These are phyloP conservation scores for Yponomeuta sedellus DNA, from an alignment of 2,888 invertebrate species.

Conservation along the genomic window DNA sequence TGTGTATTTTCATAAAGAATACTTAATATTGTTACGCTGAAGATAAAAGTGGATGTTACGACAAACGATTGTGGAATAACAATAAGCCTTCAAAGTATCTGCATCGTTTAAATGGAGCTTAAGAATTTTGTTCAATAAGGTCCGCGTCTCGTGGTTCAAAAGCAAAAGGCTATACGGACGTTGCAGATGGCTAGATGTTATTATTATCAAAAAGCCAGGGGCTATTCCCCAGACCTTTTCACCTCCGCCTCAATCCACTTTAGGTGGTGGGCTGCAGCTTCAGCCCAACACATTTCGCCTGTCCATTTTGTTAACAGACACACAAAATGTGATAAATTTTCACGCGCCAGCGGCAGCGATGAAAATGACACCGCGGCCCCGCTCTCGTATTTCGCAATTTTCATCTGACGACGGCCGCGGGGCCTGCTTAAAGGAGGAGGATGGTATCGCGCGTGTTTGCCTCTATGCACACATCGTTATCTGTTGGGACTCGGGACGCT, in stretches of 20 bases:
- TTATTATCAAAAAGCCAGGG: slow-evolving; percentile 32
- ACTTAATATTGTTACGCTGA: slow-evolving; percentile 35
- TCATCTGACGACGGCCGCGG: slow-evolving; percentile 31
- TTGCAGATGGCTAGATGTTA: slow-evolving; percentile 22
- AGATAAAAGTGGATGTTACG: slow-evolving; percentile 32
- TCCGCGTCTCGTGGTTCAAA: slow-evolving; percentile 20
- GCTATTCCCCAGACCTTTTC: slow-evolving; percentile 29
- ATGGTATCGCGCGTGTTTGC: slow-evolving; percentile 30
- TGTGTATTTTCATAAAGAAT: slow-evolving; percentile 38
- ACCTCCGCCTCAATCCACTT: slow-evolving; percentile 25
- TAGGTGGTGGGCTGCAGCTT: slow-evolving; percentile 18
- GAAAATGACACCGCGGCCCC: slow-evolving; percentile 54
- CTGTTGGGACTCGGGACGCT: slow-evolving; percentile 14
- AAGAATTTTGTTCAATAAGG: slow-evolving; percentile 13
- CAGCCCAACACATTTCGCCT: slow-evolving; percentile 28
- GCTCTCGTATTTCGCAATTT: slow-evolving; percentile 61
- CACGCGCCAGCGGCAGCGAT: slow-evolving; percentile 32
- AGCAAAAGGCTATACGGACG: slow-evolving; percentile 16
- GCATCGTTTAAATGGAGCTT: slow-evolving; percentile 15
- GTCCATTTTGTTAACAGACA: slow-evolving; percentile 40
- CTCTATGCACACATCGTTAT: slow-evolving; percentile 23
- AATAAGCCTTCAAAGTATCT: slow-evolving; percentile 21
- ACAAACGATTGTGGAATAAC: slow-evolving; percentile 27
- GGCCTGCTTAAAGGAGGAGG: slow-evolving; percentile 42
- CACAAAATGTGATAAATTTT: slow-evolving; percentile 54